Evolutionary conservation across 1,140 invertebrate genomes (phyloP), one percentile per base, ranked within the genome.

Genomic region (Drosophila pectinifera): DNA sequence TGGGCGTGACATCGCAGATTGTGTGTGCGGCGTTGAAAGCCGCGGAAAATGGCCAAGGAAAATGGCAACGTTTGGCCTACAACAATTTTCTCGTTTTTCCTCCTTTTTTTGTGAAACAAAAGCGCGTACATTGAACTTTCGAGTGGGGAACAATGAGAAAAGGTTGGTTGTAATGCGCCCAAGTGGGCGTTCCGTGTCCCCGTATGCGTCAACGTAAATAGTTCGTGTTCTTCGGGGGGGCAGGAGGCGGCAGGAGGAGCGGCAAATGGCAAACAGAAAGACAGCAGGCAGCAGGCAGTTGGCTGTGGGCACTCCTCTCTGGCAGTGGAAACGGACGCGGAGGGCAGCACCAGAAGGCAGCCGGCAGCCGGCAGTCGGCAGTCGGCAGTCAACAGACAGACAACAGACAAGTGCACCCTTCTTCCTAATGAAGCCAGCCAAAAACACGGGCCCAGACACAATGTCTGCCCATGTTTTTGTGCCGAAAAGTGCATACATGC

Each of bases 371-470:
- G 43, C 34, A 65, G 62, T 46, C 54, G 55, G 42, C 54, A 38
- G 59, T 46, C 64, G 41, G 54, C 55, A 65, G 61, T 18, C 57
- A 57, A 61, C 53, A 78, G 65, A 78, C 74, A 80, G 78, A 82
- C 80, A 83, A 78, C 64, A 68, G 83, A 83, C 75, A 86, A 86
- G 78, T 83, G 75, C 78, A 65, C 64, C 63, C 57, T 78, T 80
- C 51, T 65, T 61, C 62, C 81, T 85, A 85, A 85, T 85, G 81
- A 85, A 85, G 81, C 77, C 81, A 85, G 68, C 81, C 81, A 85
- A 80, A 85, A 64, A 75, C 78, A 62, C 61, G 43, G 34, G 20
- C 56, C 57, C 51, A 78, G 80, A 76, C 76, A 84, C 72, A 72
- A 58, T 79, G 80, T 80, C 80, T 82, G 74, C 79, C 80, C 59